Base-by-base conservation (phyloP, 2,888 invertebrate genomes). In the Tholera decimalis region DNA sequence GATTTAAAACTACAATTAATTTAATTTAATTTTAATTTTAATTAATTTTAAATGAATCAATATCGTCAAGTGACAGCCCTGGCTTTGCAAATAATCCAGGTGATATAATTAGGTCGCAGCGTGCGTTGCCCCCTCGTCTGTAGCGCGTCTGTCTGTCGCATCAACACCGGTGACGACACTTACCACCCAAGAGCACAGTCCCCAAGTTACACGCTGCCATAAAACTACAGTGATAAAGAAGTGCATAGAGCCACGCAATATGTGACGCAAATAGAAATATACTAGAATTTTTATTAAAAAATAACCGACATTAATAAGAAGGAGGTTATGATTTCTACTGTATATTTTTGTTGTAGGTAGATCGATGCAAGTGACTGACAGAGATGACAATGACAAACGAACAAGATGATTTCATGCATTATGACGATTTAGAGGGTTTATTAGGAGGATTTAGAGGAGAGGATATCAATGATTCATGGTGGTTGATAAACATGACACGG, bases 181-280 rank as follows among this genome's bases (percentile, higher is more conserved):
- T 3, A 20, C 67, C 68, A 68, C 68, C 73, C 74, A 54, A 20
- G 44, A 66, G 49, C 35, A 18, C 39, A 35, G 11, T 24, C 20
- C 26, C 46, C 11, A 22, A 33, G 22, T 9, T 30, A 39, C 5
- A 18, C 4, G n/a, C 33, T 50, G 30, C 24, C 44, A 50, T 49
- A 41, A 71, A 71, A 71, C 26, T 18, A 26, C 18, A 72, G 15
- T 24, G 18, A 18, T 46, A 22, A 39, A 37, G 15, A 26, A 22
- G 28, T 39, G 22, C 24, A 26, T 33, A 18, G 3, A 22, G 33
- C 15, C 8, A 43, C 24, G 6, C 43, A 30, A 26, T 2, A 39
- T 30, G 24, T 44, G 22, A 46, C 5, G 15, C 18, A 44, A 30
- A 15, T 15, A 35, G 15, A 15, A 18, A 24, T 58, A 30, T 44